Base-by-base conservation (phyloP, 2,888 invertebrate genomes). In the Lissonota sp. region DNA sequence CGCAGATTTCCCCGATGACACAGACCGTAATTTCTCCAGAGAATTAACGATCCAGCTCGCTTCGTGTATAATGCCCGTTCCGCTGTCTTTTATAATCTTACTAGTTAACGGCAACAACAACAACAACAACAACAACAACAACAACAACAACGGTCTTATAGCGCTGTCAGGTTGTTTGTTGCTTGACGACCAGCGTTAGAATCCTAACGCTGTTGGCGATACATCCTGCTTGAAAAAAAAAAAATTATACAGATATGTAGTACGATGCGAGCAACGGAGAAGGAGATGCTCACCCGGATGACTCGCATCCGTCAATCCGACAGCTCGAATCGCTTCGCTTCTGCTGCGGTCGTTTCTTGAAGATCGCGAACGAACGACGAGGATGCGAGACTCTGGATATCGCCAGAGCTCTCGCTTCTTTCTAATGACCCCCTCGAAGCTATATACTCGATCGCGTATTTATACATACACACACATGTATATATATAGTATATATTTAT, bases 351-450 rank as follows among this genome's bases (percentile, higher is more conserved):
- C 58, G 42, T 42, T 66, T 63, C 70, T 67, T 16, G 51, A 78
- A 77, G 77, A 79, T 83, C 82, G 70, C 60, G 57, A 58, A 49
- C 57, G 60, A 78, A 71, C 80, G 60, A 74, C 64, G 66, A 53
- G 70, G 46, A 72, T 55, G 58, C 49, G 62, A 60, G 80, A 26
- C 51, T 51, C 51, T 51, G 5, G 5, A n/a, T 51, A 10, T 51
- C 12, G 10, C 51, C 14, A 7, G n/a, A 26, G 80, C 58, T 83
- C 84, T 74, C 75, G 83, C 79, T 86, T 84, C 80, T 85, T 86
- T 86, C 77, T 88, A 88, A 88, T 88, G 87, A 88, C 87, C 88
- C 67, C 86, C 88, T 89, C 81, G 84, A 82, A 88, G 88, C 84
- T 84, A 84, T 82, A 71, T 64, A 39, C 63, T 44, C 74, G 67